Base-by-base conservation (phyloP, 2,888 invertebrate genomes). In the Caenorhabditis imperialis region DNA sequence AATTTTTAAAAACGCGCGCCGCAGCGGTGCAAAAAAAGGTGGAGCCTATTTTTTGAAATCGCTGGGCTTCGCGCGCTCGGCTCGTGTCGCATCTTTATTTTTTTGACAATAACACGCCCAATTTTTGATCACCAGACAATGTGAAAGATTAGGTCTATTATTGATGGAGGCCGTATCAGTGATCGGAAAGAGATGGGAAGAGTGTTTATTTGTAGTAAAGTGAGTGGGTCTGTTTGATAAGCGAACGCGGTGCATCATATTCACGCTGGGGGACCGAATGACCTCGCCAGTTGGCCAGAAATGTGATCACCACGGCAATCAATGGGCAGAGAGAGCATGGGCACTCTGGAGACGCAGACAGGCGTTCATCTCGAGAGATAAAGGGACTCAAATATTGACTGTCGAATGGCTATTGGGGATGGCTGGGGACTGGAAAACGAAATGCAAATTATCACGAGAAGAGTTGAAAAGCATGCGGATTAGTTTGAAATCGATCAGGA, bases 211-310 rank as follows among this genome's bases (percentile, higher is more conserved):
- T 48, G 27, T 16, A 3, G 45, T 14, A 2, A 12, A 4, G 16
- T 12, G 25, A 25, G 14, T 18, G 4, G 25, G 48, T 25, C 22
- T 35, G 35, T 35, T 14, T 22, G 35, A 50, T 50, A 35, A 22
- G 22, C 35, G 35, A 54, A 54, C 27, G 22, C 25, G 48, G 50
- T 50, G 35, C 50, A 50, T 48, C 16, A 8, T 10, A 50, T 35
- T 3, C 18, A 20, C 22, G 16, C 30, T 6, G 33, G 35, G 35
- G 50, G 25, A 23, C 35, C 12, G 27, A 40, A 47, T 63, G 62
- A 63, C 62, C 62, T 63, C 62, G 54, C 6, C 62, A 63, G 62
- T 63, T 63, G 62, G n/a, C 8, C 40, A 10, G 62, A 53, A 62
- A 62, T 62, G 25, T 45, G 62, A 62, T 12, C 40, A n/a, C 5